Evolutionary conservation across 1,140 invertebrate species (phyloP), one percentile per base, ranked within the genome.

Genomic region (Nasonia giraulti): DNA sequence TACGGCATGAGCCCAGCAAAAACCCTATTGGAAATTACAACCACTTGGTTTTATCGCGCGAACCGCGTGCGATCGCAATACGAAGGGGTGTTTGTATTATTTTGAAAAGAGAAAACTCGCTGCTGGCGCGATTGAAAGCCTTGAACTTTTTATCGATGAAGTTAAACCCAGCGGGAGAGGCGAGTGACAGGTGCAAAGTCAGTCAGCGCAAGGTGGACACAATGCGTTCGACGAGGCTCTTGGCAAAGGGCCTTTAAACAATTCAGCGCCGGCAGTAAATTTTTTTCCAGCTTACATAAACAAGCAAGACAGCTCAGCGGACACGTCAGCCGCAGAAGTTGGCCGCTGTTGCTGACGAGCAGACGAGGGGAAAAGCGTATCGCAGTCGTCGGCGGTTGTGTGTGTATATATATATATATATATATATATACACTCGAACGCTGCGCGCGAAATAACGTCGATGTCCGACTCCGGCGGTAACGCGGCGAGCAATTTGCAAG

Each of bases 401-500:
- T n/a, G 4, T 62, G n/a, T 40, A 40, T 5, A 40, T 40, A 40
- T 8, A 40, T 27, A 27, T 27, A 27, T 27, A 27, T 27, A 27
- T 27, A 27, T 27, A 27, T 27, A 27, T 27, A 40, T 37, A 37
- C 0, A 68, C 83, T 78, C 85, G 0, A 23, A 50, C 20, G 8
- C 69, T 74, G 17, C 50, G 82, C 62, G 74, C 62, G 7, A 77
- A 83, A 69, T 68, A 83, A 71, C 84, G 79, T 78, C 78, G 80
- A 82, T 82, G 85, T n/a, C 62, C 79, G 84, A 80, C 69, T 82
- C 80, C 17, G 68, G n/a, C 80, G 69, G 55, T 10, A 14, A 2
- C 12, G 50, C 69, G 68, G n/a, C 68, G 86, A 88, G 90, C 90
- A 92, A 93, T 92, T 93, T 93, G 92, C 91, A 92, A 92, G 91